Evolutionary conservation across 2,113 vertebrate species (phyloP).

Genomic region (Spilogale gracilis): DNA sequence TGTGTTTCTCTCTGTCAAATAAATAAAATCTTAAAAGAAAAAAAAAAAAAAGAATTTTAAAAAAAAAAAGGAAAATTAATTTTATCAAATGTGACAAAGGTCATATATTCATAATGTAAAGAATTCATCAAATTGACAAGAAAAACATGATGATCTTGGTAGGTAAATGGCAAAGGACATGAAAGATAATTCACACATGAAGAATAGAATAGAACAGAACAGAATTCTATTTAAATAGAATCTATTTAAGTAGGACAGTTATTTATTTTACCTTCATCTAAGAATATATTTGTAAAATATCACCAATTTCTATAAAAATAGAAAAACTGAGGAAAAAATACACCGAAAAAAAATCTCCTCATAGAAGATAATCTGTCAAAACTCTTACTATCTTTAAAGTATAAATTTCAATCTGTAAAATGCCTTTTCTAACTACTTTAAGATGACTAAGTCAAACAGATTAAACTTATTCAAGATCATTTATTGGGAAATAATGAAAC

Average conservation of each 20-base stretch:
- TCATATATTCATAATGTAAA: constrained; percentile 13
- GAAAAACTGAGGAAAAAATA: background rate
- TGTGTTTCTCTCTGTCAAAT: too few relatives aligned
- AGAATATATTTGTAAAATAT: constrained; percentile 11
- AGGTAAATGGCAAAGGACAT: background rate
- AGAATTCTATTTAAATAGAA: too few relatives aligned
- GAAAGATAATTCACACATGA: constrained; percentile 26
- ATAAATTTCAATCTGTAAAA: constrained; percentile 3
- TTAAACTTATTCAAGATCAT: background rate
- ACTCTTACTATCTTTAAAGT: background rate
- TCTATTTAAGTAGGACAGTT: background rate
- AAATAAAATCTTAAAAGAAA: too few relatives aligned
- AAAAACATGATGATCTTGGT: background rate
- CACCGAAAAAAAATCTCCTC: constrained; percentile 15
- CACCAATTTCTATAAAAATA: background rate
- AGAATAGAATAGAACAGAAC: background rate
- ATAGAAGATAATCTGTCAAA: constrained; percentile 13
- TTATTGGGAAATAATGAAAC: background rate
- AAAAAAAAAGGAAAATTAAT: constrained; percentile 34
- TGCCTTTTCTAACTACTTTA: background rate
- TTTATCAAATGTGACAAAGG: background rate
- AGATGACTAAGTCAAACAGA: constrained; percentile 15
- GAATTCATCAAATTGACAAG: background rate
- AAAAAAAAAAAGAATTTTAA: too few relatives aligned
- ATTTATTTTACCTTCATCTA: background rate